A percentile compares a stretch with the other conserved stretches of the same genome.
These are phyloP conservation scores for Apodemus agrarius DNA, from an alignment of 2,797 vertebrate species.

Conservation along the genomic window DNA sequence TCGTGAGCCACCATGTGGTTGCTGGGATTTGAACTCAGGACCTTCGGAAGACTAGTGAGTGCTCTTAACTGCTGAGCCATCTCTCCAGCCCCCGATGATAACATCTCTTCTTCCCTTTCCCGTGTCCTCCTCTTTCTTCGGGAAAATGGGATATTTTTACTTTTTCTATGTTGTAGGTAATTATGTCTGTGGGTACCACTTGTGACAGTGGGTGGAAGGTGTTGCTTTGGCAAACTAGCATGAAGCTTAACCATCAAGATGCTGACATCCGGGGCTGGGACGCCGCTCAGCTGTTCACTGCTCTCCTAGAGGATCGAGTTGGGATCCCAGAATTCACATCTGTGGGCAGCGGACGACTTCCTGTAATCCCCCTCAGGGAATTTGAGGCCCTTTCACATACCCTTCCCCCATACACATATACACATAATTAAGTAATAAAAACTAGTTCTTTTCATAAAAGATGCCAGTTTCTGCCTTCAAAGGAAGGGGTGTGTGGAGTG, in stretches of 20 bases:
- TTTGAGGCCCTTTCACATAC: background rate
- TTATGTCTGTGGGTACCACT: background rate
- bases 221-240: background rate
- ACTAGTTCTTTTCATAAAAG: background rate
- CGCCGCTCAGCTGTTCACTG: background rate
- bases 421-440: background rate
- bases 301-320: fast-evolving
- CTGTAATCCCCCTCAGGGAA: background rate
- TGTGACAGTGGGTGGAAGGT: background rate
- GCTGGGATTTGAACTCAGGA: no score
- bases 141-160: background rate
- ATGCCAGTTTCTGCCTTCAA: background rate
- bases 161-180: background rate
- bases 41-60: no score
- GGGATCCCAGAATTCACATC: background rate
- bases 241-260: background rate
- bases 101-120: background rate
- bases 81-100: no score
- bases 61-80: no score
- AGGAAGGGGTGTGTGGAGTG: background rate
- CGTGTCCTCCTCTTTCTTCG: background rate
- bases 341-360: background rate
- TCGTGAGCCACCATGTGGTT: no score
- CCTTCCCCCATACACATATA: no score
- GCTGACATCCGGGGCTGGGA: background rate